Base-by-base conservation (phyloP, 2,888 invertebrate species). In the Phanerotoma sp. region DNA sequence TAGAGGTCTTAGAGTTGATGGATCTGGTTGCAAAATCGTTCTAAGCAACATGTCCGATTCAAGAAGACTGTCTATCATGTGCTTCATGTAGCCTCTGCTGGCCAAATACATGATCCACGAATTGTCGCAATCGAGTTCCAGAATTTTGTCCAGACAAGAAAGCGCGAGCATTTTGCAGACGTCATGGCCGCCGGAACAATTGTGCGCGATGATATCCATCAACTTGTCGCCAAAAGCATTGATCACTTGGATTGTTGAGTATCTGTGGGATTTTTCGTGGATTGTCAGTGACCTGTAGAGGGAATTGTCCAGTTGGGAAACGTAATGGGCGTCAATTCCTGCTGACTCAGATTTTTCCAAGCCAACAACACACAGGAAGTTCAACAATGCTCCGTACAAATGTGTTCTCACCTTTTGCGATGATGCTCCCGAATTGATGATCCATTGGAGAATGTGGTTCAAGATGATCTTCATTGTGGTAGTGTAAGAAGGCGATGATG, bases 111-210 rank as follows among this genome's bases (percentile, higher is more conserved):
- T 75, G 56, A 86, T 80, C 82, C 88, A 86, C 35, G 81, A 81
- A 0, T 86, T 84, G 38, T 86, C 81, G 3, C 86, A 86, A 65
- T 91, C 89, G 59, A 91, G 79, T 60, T 88, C 87, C 1, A 93
- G 80, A 40, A 95, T 79, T 38, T 89, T 84, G 71, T 93, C 90
- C 51, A 95, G 79, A 60, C 90, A 89, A 0, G 92, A 86, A 63
- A 96, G 79, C 1, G 94, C 90, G 50, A 93, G 81, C 88, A 95
- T 93, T 77, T 92, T 87, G 69, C 92, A 92, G 10, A 96, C 88
- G 65, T 94, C 92, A 70, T 93, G 93, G 0, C 93, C 93, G 2
- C 91, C 89, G 9, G 91, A 89, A 56, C 91, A 91, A 77, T 96
- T 95, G 50, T 91, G 86, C 64, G 93, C 93, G 49, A 95, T 77